Evolutionary conservation across 2,797 vertebrate species (phyloP), one percentile per base, ranked within the genome.

Genomic region (Notoglanidium macrostoma): DNA sequence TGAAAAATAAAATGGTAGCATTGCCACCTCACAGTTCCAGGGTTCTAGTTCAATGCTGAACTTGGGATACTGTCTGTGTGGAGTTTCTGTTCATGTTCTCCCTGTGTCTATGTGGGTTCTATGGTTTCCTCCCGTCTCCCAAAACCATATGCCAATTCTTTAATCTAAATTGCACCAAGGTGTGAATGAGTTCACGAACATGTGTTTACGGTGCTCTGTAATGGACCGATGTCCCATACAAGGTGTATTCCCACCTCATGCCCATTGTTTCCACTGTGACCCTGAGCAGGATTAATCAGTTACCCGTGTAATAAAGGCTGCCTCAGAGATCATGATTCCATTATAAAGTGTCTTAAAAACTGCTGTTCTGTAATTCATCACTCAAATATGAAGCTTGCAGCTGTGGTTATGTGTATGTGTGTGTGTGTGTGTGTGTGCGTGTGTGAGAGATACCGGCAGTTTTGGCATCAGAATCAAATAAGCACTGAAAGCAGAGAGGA

Each of bases 401-500:
- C 84, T 19, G n/a, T 77, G 85, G 35, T 32, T 51, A 3, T 51
- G 46, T 74, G 44, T 51, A 26, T 51, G 23, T 15, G 46, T 54
- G 40, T 46, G n/a, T 40, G n/a, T 21, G n/a, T 46, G 19, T 46
- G 40, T 26, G 74, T 55, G 77, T 85, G 87, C 49, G 65, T 63
- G 65, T 23, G 59, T 14, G 70, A 35, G 72, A 46, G 21, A 57
- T 63, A 63, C 57, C 4, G 5, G 14, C 26, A 59, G 26, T 65
- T 65, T 77, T 92, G 95, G 93, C 92, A 91, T 90, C 88, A 87
- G 2, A 82, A 74, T 78, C 94, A 92, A 88, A 68, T 87, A 44
- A 92, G 94, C 94, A 92, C 94, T 94, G 93, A 93, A 94, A 94
- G 93, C 94, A 93, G 93, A 91, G 92, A 92, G 80, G 68, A 55